Evolutionary conservation across 2,888 invertebrate species (phyloP).

Genomic region (Caradrina kadenii): DNA sequence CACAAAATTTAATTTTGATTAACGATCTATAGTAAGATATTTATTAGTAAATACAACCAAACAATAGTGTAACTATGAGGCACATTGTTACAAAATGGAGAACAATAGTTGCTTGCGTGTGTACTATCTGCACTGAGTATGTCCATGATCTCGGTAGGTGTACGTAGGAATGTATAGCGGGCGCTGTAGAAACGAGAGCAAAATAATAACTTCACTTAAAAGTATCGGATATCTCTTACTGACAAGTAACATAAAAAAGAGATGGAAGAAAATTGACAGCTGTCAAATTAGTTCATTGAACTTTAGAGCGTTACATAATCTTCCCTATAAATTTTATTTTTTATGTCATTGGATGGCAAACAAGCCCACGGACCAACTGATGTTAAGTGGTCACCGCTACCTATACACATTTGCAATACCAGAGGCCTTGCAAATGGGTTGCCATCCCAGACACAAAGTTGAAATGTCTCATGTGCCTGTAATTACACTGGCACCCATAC

Average conservation of each 20-base stretch:
- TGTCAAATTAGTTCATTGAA: slow-evolving; percentile 7
- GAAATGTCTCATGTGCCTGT: no score
- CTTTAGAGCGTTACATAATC: background rate
- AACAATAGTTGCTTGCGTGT: slow-evolving; percentile 56
- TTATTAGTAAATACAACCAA: slow-evolving; percentile 53
- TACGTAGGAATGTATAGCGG: slow-evolving; percentile 36
- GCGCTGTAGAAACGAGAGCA: slow-evolving; percentile 32
- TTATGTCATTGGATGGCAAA: no score
- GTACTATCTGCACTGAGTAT: slow-evolving; percentile 40
- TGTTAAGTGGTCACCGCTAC: no score
- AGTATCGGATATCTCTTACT: background rate
- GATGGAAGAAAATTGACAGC: background rate
- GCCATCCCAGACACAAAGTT: no score
- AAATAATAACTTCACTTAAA: slow-evolving; percentile 10
- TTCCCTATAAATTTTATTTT: no score
- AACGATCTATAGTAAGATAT: slow-evolving; percentile 24
- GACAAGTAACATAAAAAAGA: background rate
- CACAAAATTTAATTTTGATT: background rate
- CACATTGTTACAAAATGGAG: slow-evolving; percentile 53
- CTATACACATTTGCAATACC: no score
- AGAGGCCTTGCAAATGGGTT: no score
- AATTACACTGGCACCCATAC: no score
- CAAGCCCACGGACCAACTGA: no score
- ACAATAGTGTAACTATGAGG: slow-evolving; percentile 43
- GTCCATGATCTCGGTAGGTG: slow-evolving; percentile 36